phyloP scores from a whole-genome alignment of 2,113 vertebrate species.

The Xenotilapia caudafasciata region DNA sequence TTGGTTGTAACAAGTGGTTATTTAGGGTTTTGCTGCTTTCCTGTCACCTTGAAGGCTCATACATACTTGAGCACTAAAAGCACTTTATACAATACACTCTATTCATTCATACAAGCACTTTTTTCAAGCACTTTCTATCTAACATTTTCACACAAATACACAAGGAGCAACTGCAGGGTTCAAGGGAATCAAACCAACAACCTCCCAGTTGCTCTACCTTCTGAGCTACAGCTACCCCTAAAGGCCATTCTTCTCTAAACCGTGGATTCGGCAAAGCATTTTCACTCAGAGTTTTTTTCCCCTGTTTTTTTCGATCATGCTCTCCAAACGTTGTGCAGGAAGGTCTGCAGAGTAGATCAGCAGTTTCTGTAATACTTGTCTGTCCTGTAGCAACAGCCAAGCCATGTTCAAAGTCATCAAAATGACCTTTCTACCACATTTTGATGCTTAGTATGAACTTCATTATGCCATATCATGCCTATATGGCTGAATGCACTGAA shows the following conservation, averaged over 20 bases:
- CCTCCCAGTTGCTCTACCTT: neutral
- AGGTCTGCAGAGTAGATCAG: neutral
- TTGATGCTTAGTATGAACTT: neutral
- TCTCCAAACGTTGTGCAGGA: neutral
- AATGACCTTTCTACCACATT: neutral
- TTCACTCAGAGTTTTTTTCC: neutral
- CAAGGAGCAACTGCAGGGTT: neutral
- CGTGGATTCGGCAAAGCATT: neutral
- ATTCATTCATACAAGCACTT: neutral
- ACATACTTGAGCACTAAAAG: neutral
- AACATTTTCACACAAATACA: neutral
- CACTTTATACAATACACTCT: neutral
- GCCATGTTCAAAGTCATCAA: neutral
- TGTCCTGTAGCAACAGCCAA: neutral
- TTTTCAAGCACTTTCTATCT: neutral
- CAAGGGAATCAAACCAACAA: neutral
- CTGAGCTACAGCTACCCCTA: neutral
- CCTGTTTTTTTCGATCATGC: fast-evolving
- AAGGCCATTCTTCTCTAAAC: neutral
- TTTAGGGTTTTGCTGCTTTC: neutral
- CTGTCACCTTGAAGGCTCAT: neutral
- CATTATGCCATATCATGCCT: neutral
- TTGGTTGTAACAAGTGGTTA: neutral
- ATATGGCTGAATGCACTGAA: neutral
- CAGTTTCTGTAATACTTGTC: neutral